These are phyloP conservation scores for Acronicta aceris DNA, from an alignment of 2,888 invertebrate species.

Conservation along the genomic window DNA sequence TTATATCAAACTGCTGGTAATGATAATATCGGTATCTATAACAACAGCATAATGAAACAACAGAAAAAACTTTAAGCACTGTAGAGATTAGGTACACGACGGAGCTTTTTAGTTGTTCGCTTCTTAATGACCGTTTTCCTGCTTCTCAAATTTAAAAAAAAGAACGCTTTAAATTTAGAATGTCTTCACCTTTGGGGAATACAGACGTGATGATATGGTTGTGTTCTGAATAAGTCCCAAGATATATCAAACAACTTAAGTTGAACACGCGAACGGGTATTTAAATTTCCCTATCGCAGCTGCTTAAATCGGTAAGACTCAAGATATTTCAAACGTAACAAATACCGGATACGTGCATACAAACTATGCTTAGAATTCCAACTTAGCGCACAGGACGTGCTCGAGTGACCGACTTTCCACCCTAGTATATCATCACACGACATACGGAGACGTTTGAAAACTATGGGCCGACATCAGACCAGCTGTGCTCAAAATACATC, in stretches of 20 bases:
- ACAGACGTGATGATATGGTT: too few species aligned
- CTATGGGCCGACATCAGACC: conserved; percentile 65
- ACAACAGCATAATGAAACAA: background rate
- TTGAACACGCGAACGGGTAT: conserved; percentile 17
- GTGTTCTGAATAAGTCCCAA: background rate
- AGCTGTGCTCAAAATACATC: conserved; percentile 60
- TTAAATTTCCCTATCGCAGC: conserved; percentile 42
- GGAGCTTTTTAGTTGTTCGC: conserved; percentile 11
- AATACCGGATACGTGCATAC: conserved; percentile 58
- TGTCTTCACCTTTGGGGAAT: too few species aligned
- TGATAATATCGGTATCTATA: background rate
- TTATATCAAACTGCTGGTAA: background rate
- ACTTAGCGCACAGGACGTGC: conserved; percentile 64
- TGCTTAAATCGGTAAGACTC: conserved; percentile 40
- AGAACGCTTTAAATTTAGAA: too few species aligned
- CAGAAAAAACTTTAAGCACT: background rate
- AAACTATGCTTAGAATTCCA: conserved; percentile 60
- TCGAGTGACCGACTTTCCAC: conserved; percentile 67
- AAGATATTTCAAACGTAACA: conserved; percentile 57
- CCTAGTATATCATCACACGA: conserved; percentile 58
- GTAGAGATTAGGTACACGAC: conserved; percentile 1
- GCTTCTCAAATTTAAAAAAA: conserved; percentile 19
- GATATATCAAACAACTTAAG: background rate
- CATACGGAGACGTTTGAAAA: conserved; percentile 60
- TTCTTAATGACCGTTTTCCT: conserved; percentile 36